phyloP scores from a whole-genome alignment of 1,140 invertebrate species.

The Drosophila virilis region DNA sequence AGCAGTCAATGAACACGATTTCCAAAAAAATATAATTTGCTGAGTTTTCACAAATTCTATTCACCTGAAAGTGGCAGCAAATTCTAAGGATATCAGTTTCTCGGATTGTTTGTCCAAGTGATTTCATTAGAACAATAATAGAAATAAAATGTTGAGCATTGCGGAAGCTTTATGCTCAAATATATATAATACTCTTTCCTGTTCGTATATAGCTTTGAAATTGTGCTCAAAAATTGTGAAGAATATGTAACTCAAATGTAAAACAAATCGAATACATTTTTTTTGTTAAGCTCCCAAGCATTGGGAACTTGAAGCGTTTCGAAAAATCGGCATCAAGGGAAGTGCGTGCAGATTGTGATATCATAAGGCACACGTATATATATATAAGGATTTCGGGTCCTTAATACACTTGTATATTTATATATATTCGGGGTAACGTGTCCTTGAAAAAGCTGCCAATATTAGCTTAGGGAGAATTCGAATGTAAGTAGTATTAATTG shows the following conservation, averaged over 20 bases:
- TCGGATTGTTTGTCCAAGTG: neutral
- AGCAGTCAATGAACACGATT: constrained; percentile 21
- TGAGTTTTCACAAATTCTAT: constrained; percentile 15
- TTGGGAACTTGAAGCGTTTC: neutral
- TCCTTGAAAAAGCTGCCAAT: neutral
- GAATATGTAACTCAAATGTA: constrained; percentile 8
- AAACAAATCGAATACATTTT: neutral
- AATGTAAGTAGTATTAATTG: constrained; percentile 12
- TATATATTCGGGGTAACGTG: neutral
- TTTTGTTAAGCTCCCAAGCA: constrained; percentile 4
- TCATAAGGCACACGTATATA: neutral
- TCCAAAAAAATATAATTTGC: constrained; percentile 35
- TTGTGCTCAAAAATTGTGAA: neutral
- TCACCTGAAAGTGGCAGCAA: constrained; percentile 19
- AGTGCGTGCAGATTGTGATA: constrained; percentile 1
- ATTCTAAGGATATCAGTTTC: neutral
- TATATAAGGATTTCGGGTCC: neutral
- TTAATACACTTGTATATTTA: neutral
- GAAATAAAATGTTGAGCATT: neutral
- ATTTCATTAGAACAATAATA: neutral
- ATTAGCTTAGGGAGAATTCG: neutral
- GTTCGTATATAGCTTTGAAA: neutral
- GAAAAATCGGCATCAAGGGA: constrained; percentile 3
- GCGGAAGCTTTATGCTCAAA: no score
- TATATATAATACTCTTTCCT: no score